phyloP scores from a whole-genome alignment of 30 jellyfish, hydroid and myxozoan genomes.

The Pelagia noctiluca region DNA sequence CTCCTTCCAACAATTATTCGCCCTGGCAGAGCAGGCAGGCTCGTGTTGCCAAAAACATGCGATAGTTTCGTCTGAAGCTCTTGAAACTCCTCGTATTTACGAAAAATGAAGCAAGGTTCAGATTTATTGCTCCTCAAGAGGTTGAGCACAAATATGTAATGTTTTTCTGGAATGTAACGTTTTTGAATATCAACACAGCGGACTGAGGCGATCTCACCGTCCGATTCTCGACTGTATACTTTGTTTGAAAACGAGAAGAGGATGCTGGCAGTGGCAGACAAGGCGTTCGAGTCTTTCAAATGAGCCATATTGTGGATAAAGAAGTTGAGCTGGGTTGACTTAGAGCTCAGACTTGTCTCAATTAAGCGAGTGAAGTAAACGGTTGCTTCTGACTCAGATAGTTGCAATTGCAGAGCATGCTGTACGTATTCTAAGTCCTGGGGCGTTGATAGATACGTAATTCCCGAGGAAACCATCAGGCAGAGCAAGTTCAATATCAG shows the following conservation, averaged over 20 bases:
- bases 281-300: conserved; percentile 77
- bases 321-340: conserved; percentile 94
- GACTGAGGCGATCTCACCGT: conserved; percentile 86
- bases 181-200: conserved; percentile 96
- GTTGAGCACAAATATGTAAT: conserved; percentile 87
- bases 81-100: conserved; percentile 94
- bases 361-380: conserved; percentile 89
- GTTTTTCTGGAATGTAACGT: conserved; percentile 94
- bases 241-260: conserved; percentile 88
- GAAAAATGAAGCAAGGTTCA: conserved; percentile 80
- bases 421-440: conserved; percentile 82
- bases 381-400: conserved; percentile 88
- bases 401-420: conserved; percentile 81
- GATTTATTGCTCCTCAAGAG: conserved; percentile 54
- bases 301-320: conserved; percentile 98
- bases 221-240: conserved; percentile 80
- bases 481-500: conserved; percentile 88
- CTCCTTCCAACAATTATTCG: conserved; percentile 91
- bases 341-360: conserved; percentile 88
- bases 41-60: conserved; percentile 65
- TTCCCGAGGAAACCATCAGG: conserved; percentile 95
- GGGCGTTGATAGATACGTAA: conserved; percentile 83
- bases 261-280: conserved; percentile 70
- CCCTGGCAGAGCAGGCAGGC: conserved; percentile 82
- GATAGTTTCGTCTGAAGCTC: conserved; percentile 83